A percentile compares a stretch with the other conserved stretches of the same genome.
Conservation (phyloP, 2,113 vertebrate species). For the Mustela lutreola region DNA sequence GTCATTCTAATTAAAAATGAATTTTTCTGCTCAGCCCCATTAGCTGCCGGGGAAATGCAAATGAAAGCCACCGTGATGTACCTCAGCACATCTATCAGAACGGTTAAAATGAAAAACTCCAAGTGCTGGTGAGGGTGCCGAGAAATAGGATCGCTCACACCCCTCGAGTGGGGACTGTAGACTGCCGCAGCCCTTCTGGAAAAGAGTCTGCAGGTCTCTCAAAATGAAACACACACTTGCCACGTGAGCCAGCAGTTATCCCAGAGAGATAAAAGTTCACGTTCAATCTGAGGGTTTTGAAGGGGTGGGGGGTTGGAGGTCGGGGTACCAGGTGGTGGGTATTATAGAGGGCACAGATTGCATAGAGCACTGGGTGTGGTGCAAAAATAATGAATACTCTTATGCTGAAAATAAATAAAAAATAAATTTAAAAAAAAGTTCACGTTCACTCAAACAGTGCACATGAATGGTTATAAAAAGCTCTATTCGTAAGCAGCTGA, state of each 20-base stretch:
- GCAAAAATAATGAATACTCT: too few species aligned
- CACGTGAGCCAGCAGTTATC: neutral
- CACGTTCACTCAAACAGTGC: neutral
- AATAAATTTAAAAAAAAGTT: too few species aligned
- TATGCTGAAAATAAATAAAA: too few species aligned
- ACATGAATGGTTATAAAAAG: fast-evolving
- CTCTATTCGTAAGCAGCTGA: neutral
- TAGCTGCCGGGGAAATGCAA: neutral
- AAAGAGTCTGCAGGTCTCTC: neutral
- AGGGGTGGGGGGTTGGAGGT: too few species aligned
- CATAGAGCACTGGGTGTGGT: too few species aligned
- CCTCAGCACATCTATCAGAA: neutral
- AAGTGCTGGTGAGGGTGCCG: neutral
- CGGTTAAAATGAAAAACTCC: neutral
- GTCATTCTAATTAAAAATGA: neutral
- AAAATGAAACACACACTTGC: neutral
- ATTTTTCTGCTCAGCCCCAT: neutral
- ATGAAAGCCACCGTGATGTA: neutral
- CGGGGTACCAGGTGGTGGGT: too few species aligned
- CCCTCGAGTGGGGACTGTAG: too few species aligned
- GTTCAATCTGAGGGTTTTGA: too few species aligned
- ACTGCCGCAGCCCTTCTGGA: neutral
- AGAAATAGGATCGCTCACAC: neutral
- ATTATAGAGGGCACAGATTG: too few species aligned
- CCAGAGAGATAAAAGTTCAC: neutral